These are phyloP conservation scores for Sepiola atlantica DNA, from an alignment of 2,888 invertebrate genomes.

Conservation along the genomic window DNA sequence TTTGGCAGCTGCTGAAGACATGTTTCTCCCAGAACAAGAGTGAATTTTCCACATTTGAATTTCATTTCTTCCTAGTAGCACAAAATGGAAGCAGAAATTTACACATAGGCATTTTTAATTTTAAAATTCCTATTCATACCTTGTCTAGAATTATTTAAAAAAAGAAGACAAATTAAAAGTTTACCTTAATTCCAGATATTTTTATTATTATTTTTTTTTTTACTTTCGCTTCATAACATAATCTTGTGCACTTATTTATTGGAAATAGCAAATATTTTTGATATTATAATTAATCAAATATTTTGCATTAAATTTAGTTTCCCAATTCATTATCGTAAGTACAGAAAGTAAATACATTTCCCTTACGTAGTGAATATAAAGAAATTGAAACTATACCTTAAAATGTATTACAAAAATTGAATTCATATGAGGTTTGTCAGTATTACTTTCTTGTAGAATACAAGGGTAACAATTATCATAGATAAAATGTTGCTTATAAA, in stretches of 20 bases:
- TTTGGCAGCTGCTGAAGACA: not conserved
- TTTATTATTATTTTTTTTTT: not conserved
- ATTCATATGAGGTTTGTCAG: not conserved
- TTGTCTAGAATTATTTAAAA: not conserved
- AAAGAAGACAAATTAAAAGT: not conserved
- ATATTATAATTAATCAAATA: not conserved
- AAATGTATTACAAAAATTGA: not conserved
- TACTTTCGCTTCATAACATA: not conserved
- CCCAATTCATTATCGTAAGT: not conserved
- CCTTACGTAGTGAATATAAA: not conserved
- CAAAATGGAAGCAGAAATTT: not conserved
- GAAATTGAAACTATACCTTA: not conserved
- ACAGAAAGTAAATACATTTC: not conserved
- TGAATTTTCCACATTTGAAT: not conserved
- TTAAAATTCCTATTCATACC: not conserved
- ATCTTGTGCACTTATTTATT: not conserved
- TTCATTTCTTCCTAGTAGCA: not conserved
- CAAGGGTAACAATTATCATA: not conserved
- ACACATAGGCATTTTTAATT: not conserved
- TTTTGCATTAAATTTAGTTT: not conserved
- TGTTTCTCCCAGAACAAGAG: conserved; percentile 43
- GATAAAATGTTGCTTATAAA: not conserved
- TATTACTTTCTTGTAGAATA: not conserved
- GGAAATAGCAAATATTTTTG: not conserved
- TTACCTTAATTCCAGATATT: not conserved